Percentiles rank a stretch among this genome's conserved stretches.
These are phyloP conservation scores for Hirundo rustica DNA, from an alignment of 2,797 vertebrate species.

Conservation along the genomic window DNA sequence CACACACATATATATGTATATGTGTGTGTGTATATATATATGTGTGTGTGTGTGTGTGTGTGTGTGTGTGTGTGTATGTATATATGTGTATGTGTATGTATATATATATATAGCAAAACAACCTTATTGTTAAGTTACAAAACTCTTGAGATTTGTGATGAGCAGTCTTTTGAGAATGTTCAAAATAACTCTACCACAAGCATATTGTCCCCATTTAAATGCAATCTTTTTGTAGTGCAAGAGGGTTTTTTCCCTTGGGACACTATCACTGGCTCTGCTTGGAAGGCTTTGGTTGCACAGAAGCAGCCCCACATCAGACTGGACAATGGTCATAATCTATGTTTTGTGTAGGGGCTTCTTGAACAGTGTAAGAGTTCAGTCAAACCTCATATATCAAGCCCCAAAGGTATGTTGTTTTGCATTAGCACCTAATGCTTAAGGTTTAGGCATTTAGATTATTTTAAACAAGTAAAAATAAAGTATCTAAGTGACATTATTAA, in stretches of 20 bases:
- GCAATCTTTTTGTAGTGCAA: neutral
- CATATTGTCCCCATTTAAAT: neutral
- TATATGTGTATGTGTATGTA: too few species aligned
- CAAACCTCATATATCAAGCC: neutral
- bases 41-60: too few species aligned
- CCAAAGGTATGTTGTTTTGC: neutral
- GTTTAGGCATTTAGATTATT: neutral
- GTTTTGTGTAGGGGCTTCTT: neutral
- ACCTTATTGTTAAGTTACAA: neutral
- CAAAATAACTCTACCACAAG: neutral
- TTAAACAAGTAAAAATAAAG: neutral
- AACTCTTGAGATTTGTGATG: neutral
- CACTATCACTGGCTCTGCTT: neutral
- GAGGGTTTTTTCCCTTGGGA: accelerated
- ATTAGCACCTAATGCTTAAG: neutral
- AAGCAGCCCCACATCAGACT: neutral
- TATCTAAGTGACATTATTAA: neutral
- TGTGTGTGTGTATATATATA: too few species aligned
- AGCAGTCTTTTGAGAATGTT: neutral
- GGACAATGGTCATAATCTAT: neutral
- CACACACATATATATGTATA: too few species aligned
- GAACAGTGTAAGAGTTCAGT: neutral
- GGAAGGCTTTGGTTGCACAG: neutral
- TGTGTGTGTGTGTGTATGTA: too few species aligned
- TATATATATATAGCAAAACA: neutral